Conservation (phyloP, 2,113 vertebrate species). For the Tamias sibiricus region DNA sequence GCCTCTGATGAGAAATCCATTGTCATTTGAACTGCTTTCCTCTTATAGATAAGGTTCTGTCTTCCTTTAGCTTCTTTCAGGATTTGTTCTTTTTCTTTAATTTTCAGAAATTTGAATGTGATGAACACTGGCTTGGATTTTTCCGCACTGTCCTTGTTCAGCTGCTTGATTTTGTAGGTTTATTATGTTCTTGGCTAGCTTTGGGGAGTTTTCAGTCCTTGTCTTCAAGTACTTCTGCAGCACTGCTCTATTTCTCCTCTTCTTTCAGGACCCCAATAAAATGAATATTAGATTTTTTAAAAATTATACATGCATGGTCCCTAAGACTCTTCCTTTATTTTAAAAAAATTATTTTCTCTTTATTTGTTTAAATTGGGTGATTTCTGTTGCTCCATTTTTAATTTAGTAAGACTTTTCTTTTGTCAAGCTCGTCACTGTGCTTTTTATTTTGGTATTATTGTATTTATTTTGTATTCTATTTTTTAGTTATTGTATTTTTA, state of each 20-base stretch:
- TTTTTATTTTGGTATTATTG: background rate
- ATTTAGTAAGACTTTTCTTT: background rate
- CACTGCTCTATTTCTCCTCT: background rate
- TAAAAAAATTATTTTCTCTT: background rate
- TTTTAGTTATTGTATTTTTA: background rate
- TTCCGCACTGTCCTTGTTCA: background rate
- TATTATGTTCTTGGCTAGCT: background rate
- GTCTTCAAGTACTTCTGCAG: background rate
- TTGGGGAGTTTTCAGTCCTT: background rate
- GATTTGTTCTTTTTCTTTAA: background rate
- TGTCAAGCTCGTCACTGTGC: background rate
- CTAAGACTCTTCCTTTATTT: background rate
- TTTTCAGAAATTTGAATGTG: background rate
- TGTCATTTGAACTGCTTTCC: constrained; percentile 2
- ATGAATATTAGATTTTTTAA: background rate
- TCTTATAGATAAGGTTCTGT: background rate
- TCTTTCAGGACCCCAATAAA: background rate
- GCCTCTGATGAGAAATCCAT: background rate
- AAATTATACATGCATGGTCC: background rate
- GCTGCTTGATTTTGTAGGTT: background rate
- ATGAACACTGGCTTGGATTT: background rate
- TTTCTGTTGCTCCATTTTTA: background rate
- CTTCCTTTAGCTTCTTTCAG: background rate
- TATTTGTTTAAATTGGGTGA: background rate
- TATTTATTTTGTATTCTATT: background rate